A percentile compares a stretch with the other conserved stretches of the same genome.
phyloP scores from a whole-genome alignment of 2,113 vertebrate genomes.

The Festucalex cinctus region DNA sequence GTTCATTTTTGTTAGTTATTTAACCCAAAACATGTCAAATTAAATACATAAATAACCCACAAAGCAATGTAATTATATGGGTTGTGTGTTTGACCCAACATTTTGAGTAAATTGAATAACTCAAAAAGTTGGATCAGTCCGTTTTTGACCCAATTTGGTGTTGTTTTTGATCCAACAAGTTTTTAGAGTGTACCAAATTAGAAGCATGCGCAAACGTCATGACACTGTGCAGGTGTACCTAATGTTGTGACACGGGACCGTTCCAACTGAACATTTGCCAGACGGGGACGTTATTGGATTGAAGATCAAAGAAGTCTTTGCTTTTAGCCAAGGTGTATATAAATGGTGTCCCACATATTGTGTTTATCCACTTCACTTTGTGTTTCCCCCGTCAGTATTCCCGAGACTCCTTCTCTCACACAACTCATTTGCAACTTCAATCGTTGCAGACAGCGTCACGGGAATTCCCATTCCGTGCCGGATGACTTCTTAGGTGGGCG shows the following conservation, averaged over 20 bases:
- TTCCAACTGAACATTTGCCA: too few relatives aligned
- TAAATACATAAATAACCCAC: too few relatives aligned
- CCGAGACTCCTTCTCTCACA: neutral
- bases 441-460: neutral
- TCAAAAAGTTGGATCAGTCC: too few relatives aligned
- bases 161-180: too few relatives aligned
- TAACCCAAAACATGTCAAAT: too few relatives aligned
- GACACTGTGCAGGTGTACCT: neutral
- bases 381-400: neutral
- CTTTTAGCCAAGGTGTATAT: neutral
- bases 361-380: neutral
- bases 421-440: neutral
- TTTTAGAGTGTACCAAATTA: too few relatives aligned
- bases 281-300: neutral
- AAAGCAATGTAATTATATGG: too few relatives aligned
- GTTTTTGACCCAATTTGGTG: too few relatives aligned
- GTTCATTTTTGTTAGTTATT: too few relatives aligned
- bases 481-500: neutral
- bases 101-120: too few relatives aligned
- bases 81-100: too few relatives aligned
- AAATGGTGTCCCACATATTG: neutral
- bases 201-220: too few relatives aligned
- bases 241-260: neutral
- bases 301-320: neutral
- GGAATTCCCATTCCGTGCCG: neutral